Conservation (phyloP, 2,888 invertebrate species). For the Harmothoe impar region DNA sequence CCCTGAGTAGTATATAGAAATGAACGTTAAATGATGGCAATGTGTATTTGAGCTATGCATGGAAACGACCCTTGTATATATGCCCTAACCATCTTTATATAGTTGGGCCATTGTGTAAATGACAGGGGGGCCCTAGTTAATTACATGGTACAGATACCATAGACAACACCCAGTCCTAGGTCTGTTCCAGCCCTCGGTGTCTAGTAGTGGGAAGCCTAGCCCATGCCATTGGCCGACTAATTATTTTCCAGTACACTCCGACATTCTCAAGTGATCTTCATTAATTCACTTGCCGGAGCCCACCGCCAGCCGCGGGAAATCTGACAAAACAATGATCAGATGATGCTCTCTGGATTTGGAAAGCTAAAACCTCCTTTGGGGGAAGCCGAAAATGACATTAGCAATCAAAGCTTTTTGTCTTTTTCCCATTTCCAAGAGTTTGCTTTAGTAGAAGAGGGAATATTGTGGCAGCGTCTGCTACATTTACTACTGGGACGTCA, state of each 20-base stretch:
- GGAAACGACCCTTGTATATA: no score
- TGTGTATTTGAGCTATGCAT: background rate
- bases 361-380: background rate
- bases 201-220: background rate
- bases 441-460: background rate
- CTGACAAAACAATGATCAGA: background rate
- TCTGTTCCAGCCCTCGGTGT: no score
- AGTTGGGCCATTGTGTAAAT: no score
- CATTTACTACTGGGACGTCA: no score
- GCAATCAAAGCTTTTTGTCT: background rate
- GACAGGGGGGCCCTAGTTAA: no score
- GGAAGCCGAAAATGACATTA: background rate
- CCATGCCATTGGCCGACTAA: background rate
- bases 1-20: background rate
- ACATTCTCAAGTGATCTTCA: slow-evolving; percentile 18
- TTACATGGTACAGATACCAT: no score
- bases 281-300: slow-evolving; percentile 14
- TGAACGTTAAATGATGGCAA: background rate
- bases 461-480: no score
- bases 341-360: background rate
- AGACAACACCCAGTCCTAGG: no score
- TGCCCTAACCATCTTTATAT: no score
- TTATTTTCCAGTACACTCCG: background rate
- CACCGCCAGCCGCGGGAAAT: background rate
- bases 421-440: background rate